phyloP scores from a whole-genome alignment of 2,113 vertebrate species.

The Cephalopholis sonnerati region DNA sequence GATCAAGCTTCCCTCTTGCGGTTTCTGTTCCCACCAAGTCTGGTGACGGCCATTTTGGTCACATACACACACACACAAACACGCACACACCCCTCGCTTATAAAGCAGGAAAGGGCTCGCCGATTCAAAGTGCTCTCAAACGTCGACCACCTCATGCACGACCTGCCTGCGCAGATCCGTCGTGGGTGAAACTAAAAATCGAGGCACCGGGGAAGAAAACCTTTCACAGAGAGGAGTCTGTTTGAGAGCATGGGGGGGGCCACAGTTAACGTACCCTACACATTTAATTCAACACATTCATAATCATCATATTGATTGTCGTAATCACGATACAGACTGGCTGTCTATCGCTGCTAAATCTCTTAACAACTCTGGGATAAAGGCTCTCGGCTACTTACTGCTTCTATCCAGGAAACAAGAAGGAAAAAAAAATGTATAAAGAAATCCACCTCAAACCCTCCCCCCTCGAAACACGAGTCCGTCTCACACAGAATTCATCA shows the following conservation, averaged over 20 bases:
- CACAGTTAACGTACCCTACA: conserved; percentile 52
- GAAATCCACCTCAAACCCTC: background rate
- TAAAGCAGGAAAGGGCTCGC: conserved; percentile 22
- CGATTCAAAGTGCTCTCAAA: conserved; percentile 22
- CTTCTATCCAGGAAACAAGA: conserved; percentile 35
- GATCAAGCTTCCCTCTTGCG: conserved; percentile 64
- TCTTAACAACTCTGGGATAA: conserved; percentile 59
- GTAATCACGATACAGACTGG: conserved; percentile 44
- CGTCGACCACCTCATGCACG: background rate
- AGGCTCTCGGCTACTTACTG: conserved; percentile 45
- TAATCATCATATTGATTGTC: conserved; percentile 65
- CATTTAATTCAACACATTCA: conserved; percentile 59
- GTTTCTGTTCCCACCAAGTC: conserved; percentile 59
- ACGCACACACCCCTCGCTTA: background rate
- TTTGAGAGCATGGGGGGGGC: conserved; percentile 3
- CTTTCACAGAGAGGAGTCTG: background rate
- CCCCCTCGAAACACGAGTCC: background rate
- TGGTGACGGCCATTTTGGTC: conserved; percentile 63
- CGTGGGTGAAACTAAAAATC: background rate
- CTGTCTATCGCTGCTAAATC: conserved; percentile 43
- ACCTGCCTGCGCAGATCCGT: background rate
- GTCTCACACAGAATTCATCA: conserved; percentile 29
- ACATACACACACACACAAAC: background rate
- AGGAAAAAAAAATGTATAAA: background rate
- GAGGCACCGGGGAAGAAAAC: background rate